These are phyloP conservation scores for Scaptomyza graminum DNA, from an alignment of 1,140 invertebrate species.

Conservation along the genomic window DNA sequence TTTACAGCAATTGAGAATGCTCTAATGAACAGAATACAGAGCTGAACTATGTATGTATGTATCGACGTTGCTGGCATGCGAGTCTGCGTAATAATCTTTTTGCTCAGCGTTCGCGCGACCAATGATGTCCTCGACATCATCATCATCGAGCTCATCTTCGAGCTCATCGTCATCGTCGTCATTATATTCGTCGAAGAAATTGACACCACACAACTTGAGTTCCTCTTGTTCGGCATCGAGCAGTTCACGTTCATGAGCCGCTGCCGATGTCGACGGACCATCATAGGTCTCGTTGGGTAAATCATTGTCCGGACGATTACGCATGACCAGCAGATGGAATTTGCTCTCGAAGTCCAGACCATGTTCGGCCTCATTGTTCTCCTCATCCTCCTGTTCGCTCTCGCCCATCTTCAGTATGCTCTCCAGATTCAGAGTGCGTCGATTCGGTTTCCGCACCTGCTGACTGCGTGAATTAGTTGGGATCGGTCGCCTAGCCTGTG, in stretches of 20 bases:
- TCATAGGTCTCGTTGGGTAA: constrained; percentile 29
- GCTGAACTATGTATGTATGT: too few species aligned
- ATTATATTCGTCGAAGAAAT: not conserved
- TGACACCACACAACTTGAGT: too few species aligned
- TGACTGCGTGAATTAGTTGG: constrained; percentile 3
- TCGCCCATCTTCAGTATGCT: constrained; percentile 80
- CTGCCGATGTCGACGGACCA: constrained; percentile 49
- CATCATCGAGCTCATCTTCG: constrained; percentile 11
- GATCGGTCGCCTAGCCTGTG: too few species aligned
- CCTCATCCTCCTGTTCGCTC: constrained; percentile 77
- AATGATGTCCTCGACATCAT: constrained; percentile 12
- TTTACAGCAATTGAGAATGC: too few species aligned
- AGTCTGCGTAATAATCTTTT: constrained; percentile 5
- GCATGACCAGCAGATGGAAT: constrained; percentile 63
- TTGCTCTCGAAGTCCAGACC: constrained; percentile 35
- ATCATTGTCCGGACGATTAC: constrained; percentile 9
- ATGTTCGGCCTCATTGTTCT: constrained; percentile 40
- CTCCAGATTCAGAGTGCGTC: constrained; percentile 73
- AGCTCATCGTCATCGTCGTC: constrained; percentile 17
- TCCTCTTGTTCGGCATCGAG: constrained; percentile 5
- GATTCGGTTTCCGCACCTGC: constrained; percentile 52
- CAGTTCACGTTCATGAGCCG: constrained; percentile 8
- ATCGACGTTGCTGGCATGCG: constrained; percentile 15
- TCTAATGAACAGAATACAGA: too few species aligned
- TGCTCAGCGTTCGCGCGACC: not conserved